These are phyloP conservation scores for Neodiprion virginianus DNA, from an alignment of 1,140 invertebrate species.

Conservation along the genomic window DNA sequence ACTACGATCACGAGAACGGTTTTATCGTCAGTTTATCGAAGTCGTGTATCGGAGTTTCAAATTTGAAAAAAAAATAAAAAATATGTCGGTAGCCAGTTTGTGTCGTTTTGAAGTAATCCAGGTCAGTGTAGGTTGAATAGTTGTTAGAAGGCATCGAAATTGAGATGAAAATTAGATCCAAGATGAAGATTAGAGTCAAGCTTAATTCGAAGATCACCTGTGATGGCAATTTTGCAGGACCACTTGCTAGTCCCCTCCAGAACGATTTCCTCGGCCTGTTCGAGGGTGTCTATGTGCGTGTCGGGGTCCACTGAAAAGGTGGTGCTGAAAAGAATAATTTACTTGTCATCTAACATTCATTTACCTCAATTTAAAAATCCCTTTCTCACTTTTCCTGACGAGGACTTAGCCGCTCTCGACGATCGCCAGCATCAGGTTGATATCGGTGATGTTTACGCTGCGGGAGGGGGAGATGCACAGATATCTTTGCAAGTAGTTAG, in stretches of 20 bases:
- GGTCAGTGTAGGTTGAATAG: too few species aligned
- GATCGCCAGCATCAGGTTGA: not conserved
- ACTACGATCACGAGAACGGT: too few species aligned
- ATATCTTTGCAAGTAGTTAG: not conserved
- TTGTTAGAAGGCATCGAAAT: not conserved
- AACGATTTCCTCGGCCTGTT: conserved; percentile 96
- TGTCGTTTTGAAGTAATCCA: too few species aligned
- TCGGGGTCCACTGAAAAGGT: conserved; percentile 98
- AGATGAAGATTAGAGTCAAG: not conserved
- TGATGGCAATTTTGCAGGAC: conserved; percentile 99
- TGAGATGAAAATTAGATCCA: not conserved
- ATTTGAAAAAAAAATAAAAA: too few species aligned
- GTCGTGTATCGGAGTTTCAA: too few species aligned
- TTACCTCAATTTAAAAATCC: not conserved
- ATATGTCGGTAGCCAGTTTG: too few species aligned
- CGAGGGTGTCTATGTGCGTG: conserved; percentile 98
- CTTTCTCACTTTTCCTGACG: not conserved
- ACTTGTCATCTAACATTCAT: conserved; percentile 6
- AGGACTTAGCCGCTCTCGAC: not conserved
- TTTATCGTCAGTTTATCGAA: too few species aligned
- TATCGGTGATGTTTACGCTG: not conserved
- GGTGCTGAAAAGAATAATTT: conserved; percentile 71
- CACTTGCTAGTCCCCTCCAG: conserved; percentile 99
- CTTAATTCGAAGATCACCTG: conserved; percentile 72
- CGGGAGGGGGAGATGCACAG: not conserved